A percentile compares a stretch with the other conserved stretches of the same genome.
phyloP scores from a whole-genome alignment of 2,113 vertebrate genomes.

The Falco punctatus region DNA sequence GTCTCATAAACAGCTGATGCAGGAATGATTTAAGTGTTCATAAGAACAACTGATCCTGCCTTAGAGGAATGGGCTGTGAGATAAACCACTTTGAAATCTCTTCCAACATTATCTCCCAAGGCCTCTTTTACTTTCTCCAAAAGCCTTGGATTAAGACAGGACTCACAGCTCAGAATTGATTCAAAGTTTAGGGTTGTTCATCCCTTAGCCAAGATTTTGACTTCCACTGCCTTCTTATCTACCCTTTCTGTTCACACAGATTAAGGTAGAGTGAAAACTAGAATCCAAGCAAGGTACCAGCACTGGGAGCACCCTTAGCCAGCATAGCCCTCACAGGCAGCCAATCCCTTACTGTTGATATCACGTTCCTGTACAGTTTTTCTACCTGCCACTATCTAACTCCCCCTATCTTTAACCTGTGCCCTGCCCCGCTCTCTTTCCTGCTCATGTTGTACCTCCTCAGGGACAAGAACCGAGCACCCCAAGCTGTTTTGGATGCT shows the following conservation, averaged over 20 bases:
- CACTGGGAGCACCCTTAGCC: background rate
- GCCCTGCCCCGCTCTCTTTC: background rate
- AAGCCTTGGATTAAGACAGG: background rate
- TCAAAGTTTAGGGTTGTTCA: background rate
- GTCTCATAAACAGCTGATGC: background rate
- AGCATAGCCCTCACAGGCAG: background rate
- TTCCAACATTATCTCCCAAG: background rate
- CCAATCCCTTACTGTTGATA: background rate
- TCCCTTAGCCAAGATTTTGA: background rate
- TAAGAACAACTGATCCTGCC: background rate
- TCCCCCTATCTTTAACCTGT: background rate
- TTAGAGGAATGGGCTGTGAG: background rate
- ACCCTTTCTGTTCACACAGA: background rate
- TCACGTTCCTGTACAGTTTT: background rate
- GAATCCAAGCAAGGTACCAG: background rate
- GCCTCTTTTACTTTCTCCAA: background rate
- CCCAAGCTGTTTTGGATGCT: background rate
- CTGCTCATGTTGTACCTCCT: background rate
- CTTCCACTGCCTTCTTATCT: background rate
- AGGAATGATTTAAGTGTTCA: background rate
- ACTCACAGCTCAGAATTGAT: background rate
- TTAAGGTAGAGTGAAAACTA: background rate
- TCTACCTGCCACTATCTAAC: background rate
- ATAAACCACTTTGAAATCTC: background rate
- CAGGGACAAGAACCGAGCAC: background rate